These are phyloP conservation scores for Chelonus insularis DNA, from an alignment of 1,140 invertebrate genomes.

Conservation along the genomic window DNA sequence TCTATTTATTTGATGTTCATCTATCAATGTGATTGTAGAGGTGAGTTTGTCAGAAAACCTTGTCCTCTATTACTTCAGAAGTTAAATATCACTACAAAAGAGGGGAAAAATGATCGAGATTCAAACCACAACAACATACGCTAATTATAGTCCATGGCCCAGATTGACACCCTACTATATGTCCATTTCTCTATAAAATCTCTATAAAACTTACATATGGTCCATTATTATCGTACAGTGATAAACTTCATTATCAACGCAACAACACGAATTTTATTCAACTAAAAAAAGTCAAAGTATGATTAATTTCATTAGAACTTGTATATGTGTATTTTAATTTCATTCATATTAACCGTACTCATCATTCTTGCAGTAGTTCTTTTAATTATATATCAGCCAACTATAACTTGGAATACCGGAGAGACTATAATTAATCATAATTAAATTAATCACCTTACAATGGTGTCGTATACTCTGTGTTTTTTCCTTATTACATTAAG, in stretches of 20 bases:
- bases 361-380: constrained; percentile 36
- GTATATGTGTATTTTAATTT: constrained; percentile 42
- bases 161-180: constrained; percentile 51
- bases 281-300: constrained; percentile 6
- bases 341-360: constrained; percentile 41
- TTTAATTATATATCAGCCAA: constrained; percentile 43
- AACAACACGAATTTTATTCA: constrained; percentile 1
- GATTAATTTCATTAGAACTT: constrained; percentile 4
- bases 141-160: constrained; percentile 54
- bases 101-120: constrained; percentile 35
- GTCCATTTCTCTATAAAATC: constrained; percentile 9
- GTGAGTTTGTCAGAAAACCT: constrained; percentile 44
- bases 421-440: neutral
- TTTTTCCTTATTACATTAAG: constrained; percentile 20
- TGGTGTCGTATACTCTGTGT: constrained; percentile 13
- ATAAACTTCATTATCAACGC: constrained; percentile 21
- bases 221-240: constrained; percentile 40
- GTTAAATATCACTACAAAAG: constrained; percentile 10
- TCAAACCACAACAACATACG: constrained; percentile 31
- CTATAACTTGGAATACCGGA: constrained; percentile 40
- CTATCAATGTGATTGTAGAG: neutral
- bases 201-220: constrained; percentile 46
- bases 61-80: constrained; percentile 46
- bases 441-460: constrained; percentile 6
- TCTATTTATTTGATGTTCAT: neutral